Base-by-base conservation (phyloP, 64 coral and sea anemone genomes). In the Montipora sp. region DNA sequence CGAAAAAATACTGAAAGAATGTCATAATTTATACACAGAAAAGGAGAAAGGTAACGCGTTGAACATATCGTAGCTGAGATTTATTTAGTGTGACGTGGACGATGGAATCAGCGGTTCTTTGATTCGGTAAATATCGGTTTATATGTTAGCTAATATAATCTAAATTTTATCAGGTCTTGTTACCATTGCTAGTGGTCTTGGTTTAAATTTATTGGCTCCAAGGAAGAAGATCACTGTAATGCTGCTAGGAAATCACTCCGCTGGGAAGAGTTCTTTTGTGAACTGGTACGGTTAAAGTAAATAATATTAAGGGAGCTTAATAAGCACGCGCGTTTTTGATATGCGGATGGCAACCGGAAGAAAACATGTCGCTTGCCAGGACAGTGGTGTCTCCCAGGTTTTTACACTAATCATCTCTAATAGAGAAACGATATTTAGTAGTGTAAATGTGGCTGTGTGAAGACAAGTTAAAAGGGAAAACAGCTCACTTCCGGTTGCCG, bases 261-360 rank as follows among this genome's bases (percentile, higher is more conserved):
- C 98, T 10, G 98, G 98, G 3, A 99, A 99, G 80, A 99, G 98
- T 49, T 96, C 98, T 45, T 99, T 99, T 80, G 94, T 99, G 27
- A 99, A 99, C 76, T 99, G 98, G 98, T 99, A 68, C 36, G 89
- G 60, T 59, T 22, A 12, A 45, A 4, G 53, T 57, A 8, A 8
- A 11, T 6, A 6, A 57, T 36, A 36, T 36, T 36, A 36, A 36
- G 36, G 36, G 36, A 2, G 36, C 36, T 36, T 36, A 36, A 2
- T 36, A 36, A 2, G 36, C 36, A 36, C 36, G 36, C 36, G 36
- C 36, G 1, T 36, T 36, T 36, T 36, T 2, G 36, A 36, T 0
- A 36, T 0, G 36, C 36, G 36, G 36, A 36, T 2, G 36, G 36
- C 36, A 36, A 36, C 36, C 0, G 36, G 36, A 36, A 36, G 36